These are phyloP conservation scores for Cactoblastis cactorum DNA, from an alignment of 2,888 invertebrate species.

Conservation along the genomic window DNA sequence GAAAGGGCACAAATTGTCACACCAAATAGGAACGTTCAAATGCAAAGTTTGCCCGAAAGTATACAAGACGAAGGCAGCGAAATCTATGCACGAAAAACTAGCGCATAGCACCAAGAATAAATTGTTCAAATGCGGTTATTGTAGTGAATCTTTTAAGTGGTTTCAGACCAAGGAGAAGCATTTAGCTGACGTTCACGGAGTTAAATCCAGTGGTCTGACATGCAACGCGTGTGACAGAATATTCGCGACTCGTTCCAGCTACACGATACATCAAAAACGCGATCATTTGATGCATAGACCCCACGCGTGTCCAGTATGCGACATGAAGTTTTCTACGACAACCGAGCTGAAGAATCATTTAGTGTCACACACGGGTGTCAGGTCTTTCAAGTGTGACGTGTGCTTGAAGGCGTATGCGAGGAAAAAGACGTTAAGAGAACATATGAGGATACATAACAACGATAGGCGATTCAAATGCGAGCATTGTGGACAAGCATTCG, in stretches of 20 bases:
- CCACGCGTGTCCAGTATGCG: slow-evolving; percentile 34
- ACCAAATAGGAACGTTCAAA: slow-evolving; percentile 23
- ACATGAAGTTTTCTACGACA: slow-evolving; percentile 32
- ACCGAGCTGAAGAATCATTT: slow-evolving; percentile 34
- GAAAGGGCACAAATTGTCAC: slow-evolving; percentile 22
- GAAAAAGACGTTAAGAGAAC: slow-evolving; percentile 21
- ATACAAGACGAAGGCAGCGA: slow-evolving; percentile 42
- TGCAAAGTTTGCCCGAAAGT: slow-evolving; percentile 47
- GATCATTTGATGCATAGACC: slow-evolving; percentile 47
- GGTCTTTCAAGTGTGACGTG: slow-evolving; percentile 33
- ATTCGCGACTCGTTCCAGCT: background rate
- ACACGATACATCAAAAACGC: slow-evolving; percentile 31
- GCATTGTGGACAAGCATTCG: slow-evolving; percentile 29
- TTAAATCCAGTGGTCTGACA: no score
- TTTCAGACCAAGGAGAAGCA: slow-evolving; percentile 38
- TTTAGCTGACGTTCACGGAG: slow-evolving; percentile 38
- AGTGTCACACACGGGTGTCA: slow-evolving; percentile 33
- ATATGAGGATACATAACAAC: slow-evolving; percentile 27
- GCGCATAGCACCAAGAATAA: slow-evolving; percentile 32
- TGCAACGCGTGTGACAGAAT: slow-evolving; percentile 20
- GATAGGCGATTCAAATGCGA: slow-evolving; percentile 31
- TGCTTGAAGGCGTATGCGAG: slow-evolving; percentile 34
- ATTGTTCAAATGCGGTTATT: slow-evolving; percentile 35
- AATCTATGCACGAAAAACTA: slow-evolving; percentile 41
- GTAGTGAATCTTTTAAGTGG: slow-evolving; percentile 36